phyloP scores from a whole-genome alignment of 1,140 invertebrate species.

The Brachionus manjavacas region DNA sequence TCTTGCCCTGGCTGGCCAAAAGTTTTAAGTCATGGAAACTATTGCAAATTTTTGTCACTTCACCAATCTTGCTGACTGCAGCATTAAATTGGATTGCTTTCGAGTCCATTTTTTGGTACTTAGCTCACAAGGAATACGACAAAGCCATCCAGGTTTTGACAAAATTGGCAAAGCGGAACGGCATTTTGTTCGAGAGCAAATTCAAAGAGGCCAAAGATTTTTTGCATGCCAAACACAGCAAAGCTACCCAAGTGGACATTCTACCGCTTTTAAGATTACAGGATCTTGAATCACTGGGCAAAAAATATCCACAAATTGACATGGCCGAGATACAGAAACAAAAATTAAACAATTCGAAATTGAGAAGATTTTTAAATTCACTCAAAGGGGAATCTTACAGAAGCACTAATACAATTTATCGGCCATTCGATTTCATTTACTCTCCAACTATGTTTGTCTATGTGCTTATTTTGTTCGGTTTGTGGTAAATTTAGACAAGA shows the following conservation, averaged over 20 bases:
- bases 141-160: constrained; percentile 21
- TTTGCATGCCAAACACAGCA: constrained; percentile 22
- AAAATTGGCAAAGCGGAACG: constrained; percentile 4
- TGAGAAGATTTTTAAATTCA: constrained; percentile 35
- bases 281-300: constrained; percentile 16
- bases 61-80: constrained; percentile 19
- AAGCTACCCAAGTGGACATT: constrained; percentile 40
- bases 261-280: constrained; percentile 10
- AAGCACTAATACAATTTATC: constrained; percentile 40
- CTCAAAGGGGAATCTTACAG: constrained; percentile 26
- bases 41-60: constrained; percentile 14
- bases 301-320: constrained; percentile 41
- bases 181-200: constrained; percentile 24
- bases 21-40: constrained; percentile 20
- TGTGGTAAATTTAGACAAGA: neutral
- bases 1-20: constrained; percentile 24
- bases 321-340: constrained; percentile 40
- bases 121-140: constrained; percentile 30
- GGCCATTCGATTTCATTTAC: constrained; percentile 38
- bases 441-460: constrained; percentile 39
- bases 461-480: constrained; percentile 7
- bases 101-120: constrained; percentile 40
- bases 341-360: constrained; percentile 33
- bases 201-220: constrained; percentile 41
- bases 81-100: constrained; percentile 28